Percentiles rank a stretch among this genome's conserved stretches.
Evolutionary conservation across 2,888 invertebrate species (phyloP).

Genomic region (Lutraria lutraria): DNA sequence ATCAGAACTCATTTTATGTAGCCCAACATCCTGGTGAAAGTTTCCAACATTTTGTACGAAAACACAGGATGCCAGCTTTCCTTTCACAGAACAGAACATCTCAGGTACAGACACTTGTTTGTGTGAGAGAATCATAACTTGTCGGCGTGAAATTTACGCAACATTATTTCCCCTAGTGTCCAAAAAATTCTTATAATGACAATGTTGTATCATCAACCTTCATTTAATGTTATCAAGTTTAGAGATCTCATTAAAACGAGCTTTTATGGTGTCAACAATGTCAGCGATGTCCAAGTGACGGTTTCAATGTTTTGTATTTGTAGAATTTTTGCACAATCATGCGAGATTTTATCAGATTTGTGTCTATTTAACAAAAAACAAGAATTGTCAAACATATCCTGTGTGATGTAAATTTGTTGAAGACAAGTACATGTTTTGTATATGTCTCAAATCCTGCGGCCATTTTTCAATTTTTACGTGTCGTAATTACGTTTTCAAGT

Average conservation of each 20-base stretch:
- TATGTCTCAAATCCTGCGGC: background rate
- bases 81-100: background rate
- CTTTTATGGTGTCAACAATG: slow-evolving; percentile 6
- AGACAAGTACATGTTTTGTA: slow-evolving; percentile 14
- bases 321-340: slow-evolving; percentile 35
- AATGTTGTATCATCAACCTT: background rate
- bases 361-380: slow-evolving; percentile 22
- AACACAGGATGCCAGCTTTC: background rate
- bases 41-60: background rate
- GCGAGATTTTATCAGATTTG: slow-evolving; percentile 24
- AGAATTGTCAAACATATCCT: background rate
- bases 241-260: background rate
- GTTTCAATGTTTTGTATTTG: background rate
- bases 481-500: slow-evolving; percentile 4
- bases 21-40: background rate
- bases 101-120: background rate
- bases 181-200: slow-evolving; percentile 14
- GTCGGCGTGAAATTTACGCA: background rate
- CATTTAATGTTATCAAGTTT: background rate
- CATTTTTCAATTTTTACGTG: background rate
- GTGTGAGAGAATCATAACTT: slow-evolving; percentile 13
- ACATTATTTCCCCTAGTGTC: background rate
- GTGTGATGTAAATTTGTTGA: background rate
- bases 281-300: background rate
- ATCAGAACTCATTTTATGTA: background rate